phyloP scores from a whole-genome alignment of 2,888 invertebrate species.

The Meandrusa payeni region DNA sequence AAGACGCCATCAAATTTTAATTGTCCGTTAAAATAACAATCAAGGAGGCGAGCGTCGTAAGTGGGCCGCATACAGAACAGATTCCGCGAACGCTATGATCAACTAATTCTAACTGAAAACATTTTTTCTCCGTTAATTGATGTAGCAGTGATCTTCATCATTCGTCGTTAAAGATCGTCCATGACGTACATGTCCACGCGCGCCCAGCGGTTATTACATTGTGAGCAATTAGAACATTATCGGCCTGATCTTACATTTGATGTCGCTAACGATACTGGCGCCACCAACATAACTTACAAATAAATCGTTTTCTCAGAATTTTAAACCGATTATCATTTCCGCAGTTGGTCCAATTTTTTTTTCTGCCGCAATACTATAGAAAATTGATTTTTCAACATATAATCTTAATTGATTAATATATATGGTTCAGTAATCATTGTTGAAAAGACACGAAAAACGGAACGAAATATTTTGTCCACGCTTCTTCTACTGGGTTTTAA shows the following conservation, averaged over 20 bases:
- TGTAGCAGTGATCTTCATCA: too few species aligned
- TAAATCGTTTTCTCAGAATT: too few species aligned
- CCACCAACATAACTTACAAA: neutral
- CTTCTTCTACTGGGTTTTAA: too few species aligned
- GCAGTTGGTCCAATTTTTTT: too few species aligned
- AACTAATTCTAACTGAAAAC: too few species aligned
- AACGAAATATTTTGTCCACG: too few species aligned
- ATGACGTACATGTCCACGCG: constrained; percentile 60
- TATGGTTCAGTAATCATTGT: too few species aligned
- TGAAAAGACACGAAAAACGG: too few species aligned
- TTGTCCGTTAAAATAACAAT: constrained; percentile 80
- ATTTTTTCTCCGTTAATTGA: constrained; percentile 39
- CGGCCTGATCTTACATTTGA: constrained; percentile 2
- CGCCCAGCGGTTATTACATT: constrained; percentile 46
- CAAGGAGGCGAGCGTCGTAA: constrained; percentile 72
- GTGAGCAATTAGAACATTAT: constrained; percentile 31
- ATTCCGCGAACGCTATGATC: constrained; percentile 42
- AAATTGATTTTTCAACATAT: too few species aligned
- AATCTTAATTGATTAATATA: too few species aligned
- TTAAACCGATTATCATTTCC: too few species aligned
- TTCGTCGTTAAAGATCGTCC: constrained; percentile 50
- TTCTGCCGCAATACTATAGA: too few species aligned
- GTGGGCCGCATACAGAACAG: constrained; percentile 48
- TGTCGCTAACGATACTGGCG: constrained; percentile 1
- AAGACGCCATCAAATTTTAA: constrained; percentile 79